These are phyloP conservation scores for Gadus macrocephalus DNA, from an alignment of 2,113 vertebrate species.

Conservation along the genomic window DNA sequence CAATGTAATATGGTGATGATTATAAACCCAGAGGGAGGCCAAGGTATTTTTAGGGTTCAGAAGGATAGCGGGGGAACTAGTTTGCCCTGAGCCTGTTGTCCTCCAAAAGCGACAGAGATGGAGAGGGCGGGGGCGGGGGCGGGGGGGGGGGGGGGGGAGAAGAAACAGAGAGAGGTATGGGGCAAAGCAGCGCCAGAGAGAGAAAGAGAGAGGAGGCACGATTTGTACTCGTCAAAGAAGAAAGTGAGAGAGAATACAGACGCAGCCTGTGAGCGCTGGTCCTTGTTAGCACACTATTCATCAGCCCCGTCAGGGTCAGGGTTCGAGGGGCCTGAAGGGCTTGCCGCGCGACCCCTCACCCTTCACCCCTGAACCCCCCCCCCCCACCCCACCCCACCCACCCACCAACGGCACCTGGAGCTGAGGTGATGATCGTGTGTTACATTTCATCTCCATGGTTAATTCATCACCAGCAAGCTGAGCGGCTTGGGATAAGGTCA, in stretches of 20 bases:
- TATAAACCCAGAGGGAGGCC: slow-evolving; percentile 62
- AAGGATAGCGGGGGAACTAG: slow-evolving; percentile 43
- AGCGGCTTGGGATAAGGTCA: background rate
- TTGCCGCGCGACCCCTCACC: slow-evolving; percentile 51
- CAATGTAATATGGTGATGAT: slow-evolving; percentile 61
- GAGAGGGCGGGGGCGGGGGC: slow-evolving; percentile 26
- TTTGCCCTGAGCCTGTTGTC: slow-evolving; percentile 41
- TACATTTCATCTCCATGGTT: slow-evolving; percentile 49
- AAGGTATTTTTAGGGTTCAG: slow-evolving; percentile 54
- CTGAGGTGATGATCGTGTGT: slow-evolving; percentile 47
- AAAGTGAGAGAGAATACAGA: background rate
- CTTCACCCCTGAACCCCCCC: slow-evolving; percentile 47
- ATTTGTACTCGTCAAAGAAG: slow-evolving; percentile 41
- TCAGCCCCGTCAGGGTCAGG: slow-evolving; percentile 60
- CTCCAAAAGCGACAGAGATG: background rate
- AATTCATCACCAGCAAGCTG: slow-evolving; percentile 1
- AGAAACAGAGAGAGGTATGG: slow-evolving; percentile 9
- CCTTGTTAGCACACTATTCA: slow-evolving; percentile 66
- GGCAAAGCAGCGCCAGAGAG: slow-evolving; percentile 30
- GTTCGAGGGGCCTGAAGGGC: slow-evolving; percentile 62
- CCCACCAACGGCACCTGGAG: slow-evolving; percentile 60
- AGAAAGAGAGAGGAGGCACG: slow-evolving; percentile 49
- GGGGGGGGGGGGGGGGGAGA: slow-evolving; percentile 8
- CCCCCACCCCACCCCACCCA: too few species aligned
- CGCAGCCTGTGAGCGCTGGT: slow-evolving; percentile 51